A percentile compares a stretch with the other conserved stretches of the same genome.
Conservation (phyloP, 2,797 vertebrate genomes). For the Semaprochilodus insignis region DNA sequence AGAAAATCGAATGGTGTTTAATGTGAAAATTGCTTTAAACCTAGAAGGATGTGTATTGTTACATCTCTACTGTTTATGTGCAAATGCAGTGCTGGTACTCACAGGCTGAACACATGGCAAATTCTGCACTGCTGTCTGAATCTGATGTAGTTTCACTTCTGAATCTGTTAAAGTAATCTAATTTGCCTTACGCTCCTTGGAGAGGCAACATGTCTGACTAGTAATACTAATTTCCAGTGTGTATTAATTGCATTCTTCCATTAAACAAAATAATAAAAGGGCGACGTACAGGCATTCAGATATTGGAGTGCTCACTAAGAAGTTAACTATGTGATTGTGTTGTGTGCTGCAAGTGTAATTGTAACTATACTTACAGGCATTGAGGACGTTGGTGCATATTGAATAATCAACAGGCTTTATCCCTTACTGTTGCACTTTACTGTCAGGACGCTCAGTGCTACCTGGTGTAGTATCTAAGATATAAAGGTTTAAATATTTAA, state of each 20-base stretch:
- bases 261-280: not conserved
- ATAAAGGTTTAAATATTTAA: too few species aligned
- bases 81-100: not conserved
- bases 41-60: not conserved
- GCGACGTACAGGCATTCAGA: not conserved
- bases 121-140: not conserved
- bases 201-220: not conserved
- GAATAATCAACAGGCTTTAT: not conserved
- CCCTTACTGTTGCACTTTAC: not conserved
- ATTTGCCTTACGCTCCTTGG: not conserved
- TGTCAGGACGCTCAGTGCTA: too few species aligned
- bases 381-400: not conserved
- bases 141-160: not conserved
- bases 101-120: not conserved
- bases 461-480: too few species aligned
- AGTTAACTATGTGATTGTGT: not conserved
- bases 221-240: too few species aligned
- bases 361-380: not conserved
- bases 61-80: not conserved
- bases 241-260: too few species aligned
- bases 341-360: not conserved
- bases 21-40: not conserved
- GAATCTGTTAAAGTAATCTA: too few species aligned
- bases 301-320: not conserved
- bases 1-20: too few species aligned